Evolutionary conservation across 2,113 vertebrate genomes (phyloP), one percentile per base, ranked within the genome.

Genomic region (Gymnorhina tibicen): DNA sequence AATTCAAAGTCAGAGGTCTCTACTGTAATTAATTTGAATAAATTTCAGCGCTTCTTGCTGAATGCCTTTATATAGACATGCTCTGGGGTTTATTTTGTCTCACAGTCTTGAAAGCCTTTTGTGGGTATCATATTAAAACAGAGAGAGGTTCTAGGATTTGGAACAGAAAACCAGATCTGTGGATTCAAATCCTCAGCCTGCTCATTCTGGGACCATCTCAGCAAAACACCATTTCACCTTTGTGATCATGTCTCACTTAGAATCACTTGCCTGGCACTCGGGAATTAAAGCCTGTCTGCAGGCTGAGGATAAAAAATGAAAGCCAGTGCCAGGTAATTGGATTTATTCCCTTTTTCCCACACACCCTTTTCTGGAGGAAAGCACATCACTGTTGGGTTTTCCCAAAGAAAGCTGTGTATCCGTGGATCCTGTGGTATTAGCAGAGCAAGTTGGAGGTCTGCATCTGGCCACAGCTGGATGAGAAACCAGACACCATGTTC

Each of bases 11-110:
- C 95, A 76, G 85, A 96, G 73, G 86, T 96, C 97, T 96, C 92
- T 96, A 79, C 85, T 98, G 95, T 97, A 91, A 95, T 94, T 97
- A 95, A 91, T 85, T 97, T 95, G 83, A 98, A 97, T 97, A 98
- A 98, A 97, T 79, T 85, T 93, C 91, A 96, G 91, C 91, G 0
- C 42, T 96, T 95, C 93, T 90, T 90, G 87, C 91, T 93, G 91
- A 94, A 95, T 68, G 59, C 63, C 91, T 85, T 90, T 67, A 91
- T 87, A 37, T 10, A 44, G 66, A 67, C 12, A 41, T 82, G 42
- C 46, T 87, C 42, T 50, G 58, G 60, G 73, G 41, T 72, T 87
- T 93, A 22, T 80, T 69, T 77, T 89, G 33, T 93, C 60, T 86
- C 49, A 5, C 26, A 35, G 55, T 44, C 22, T 50, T 75, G 26